Evolutionary conservation across 2,888 invertebrate genomes (phyloP), one percentile per base, ranked within the genome.

Genomic region (Achlya flavicornis): DNA sequence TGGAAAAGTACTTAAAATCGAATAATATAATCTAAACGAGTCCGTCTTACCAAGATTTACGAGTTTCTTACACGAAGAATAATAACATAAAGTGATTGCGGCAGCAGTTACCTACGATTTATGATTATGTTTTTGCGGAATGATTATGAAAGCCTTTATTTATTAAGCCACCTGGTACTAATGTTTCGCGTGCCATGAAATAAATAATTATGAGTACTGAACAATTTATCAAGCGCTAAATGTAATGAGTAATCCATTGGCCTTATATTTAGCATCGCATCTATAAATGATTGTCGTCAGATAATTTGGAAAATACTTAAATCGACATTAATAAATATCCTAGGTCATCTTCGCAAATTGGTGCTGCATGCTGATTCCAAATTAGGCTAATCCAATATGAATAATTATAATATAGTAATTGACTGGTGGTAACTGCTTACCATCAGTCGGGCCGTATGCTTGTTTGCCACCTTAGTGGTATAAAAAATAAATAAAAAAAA

Each of bases 21-120:
- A 53, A 53, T 53, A 53, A 53, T 8, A 53, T 53, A 53, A 53
- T 53, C 53, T 53, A 19, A 53, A 53, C 8, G 53, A 53, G 53
- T 7, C n/a, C 53, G 19, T 16, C 19, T 53, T 19, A 53, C 53
- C 19, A 53, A 10, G 53, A 53, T 53, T 53, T 53, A 53, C 19
- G 53, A 53, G 53, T 53, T n/a, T 53, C 53, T 53, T 53, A 19
- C 53, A 19, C 53, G 53, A 53, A 53, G 16, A 53, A 53, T 53
- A 19, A 53, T 53, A 53, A 4, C 19, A 53, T 53, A 53, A 53
- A n/a, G 53, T 53, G 53, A 53, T 53, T 53, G 10, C 53, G 10
- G 53, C 53, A 53, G 16, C 19, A 53, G 8, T n/a, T 53, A 53
- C 53, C 19, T 53, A 53, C 53, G 19, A 53, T 53, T 53, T 53